Percentiles rank a stretch among this genome's conserved stretches.
Conservation (phyloP, 2,888 invertebrate species). For the Caenorhabditis wallacei region DNA sequence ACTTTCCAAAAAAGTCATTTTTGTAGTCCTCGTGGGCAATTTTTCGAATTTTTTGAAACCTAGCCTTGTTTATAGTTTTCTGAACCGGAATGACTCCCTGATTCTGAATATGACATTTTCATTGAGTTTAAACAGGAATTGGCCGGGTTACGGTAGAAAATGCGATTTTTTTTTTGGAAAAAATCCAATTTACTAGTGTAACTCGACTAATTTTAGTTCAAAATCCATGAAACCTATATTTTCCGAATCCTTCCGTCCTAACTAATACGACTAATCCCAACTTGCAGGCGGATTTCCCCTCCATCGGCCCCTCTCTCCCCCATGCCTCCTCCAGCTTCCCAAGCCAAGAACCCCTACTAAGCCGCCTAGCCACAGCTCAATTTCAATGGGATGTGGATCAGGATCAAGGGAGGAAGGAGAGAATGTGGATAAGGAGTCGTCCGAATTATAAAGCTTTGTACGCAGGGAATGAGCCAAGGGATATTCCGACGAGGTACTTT, state of each 20-base stretch:
- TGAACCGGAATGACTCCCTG: too few species aligned
- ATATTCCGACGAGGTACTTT: constrained; percentile 29
- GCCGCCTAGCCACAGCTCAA: constrained; percentile 43
- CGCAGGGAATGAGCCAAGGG: neutral
- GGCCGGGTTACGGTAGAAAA: too few species aligned
- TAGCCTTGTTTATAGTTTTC: too few species aligned
- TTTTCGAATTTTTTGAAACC: too few species aligned
- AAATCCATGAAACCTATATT: neutral
- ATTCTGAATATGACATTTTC: too few species aligned
- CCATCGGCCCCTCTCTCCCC: neutral
- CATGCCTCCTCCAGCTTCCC: neutral
- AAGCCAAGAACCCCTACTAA: constrained; percentile 23
- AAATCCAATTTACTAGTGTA: neutral
- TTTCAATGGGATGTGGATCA: constrained; percentile 58
- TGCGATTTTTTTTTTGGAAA: neutral
- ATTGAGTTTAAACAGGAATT: too few species aligned
- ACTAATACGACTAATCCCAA: too few species aligned
- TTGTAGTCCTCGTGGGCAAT: too few species aligned
- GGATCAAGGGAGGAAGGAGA: neutral
- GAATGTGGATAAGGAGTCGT: neutral
- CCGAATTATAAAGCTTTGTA: neutral
- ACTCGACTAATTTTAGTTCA: neutral
- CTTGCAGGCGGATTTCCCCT: constrained; percentile 17
- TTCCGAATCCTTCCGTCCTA: too few species aligned
- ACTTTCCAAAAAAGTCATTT: too few species aligned